Conservation (phyloP, 2,888 invertebrate genomes). For the Ectemnius continuus region DNA sequence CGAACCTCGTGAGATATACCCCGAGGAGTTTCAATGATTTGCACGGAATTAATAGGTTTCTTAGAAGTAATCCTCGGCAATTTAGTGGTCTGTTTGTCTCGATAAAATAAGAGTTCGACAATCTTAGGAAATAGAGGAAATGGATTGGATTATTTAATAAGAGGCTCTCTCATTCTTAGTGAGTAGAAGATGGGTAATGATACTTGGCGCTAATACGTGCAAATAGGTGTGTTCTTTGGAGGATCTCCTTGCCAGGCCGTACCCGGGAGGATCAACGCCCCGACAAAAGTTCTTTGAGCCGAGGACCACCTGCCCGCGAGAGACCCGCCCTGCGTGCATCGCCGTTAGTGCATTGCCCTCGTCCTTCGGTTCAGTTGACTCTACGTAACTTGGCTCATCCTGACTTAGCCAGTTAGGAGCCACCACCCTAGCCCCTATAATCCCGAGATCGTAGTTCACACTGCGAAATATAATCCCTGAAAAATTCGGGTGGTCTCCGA, state of each 20-base stretch:
- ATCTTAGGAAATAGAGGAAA: too few relatives aligned
- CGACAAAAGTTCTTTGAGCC: constrained; percentile 75
- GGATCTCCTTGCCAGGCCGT: constrained; percentile 50
- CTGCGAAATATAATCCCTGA: background rate
- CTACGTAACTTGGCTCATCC: constrained; percentile 65
- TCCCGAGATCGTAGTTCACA: constrained; percentile 6
- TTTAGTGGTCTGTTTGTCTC: too few relatives aligned
- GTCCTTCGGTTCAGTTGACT: constrained; percentile 66
- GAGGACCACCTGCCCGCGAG: constrained; percentile 76
- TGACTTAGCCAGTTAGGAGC: constrained; percentile 69
- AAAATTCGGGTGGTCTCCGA: background rate
- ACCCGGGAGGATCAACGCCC: constrained; percentile 71
- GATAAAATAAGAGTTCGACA: too few relatives aligned
- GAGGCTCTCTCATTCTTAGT: constrained; percentile 11
- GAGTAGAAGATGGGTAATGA: background rate
- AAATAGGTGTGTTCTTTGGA: constrained; percentile 34
- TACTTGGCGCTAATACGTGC: constrained; percentile 27
- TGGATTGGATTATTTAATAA: too few relatives aligned
- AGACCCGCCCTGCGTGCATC: constrained; percentile 59
- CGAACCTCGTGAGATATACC: background rate
- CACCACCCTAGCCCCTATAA: constrained; percentile 16
- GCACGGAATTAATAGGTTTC: background rate
- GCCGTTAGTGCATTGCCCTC: constrained; percentile 68
- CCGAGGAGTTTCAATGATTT: background rate
- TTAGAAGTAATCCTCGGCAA: too few relatives aligned